Evolutionary conservation across 1,140 invertebrate species (phyloP).

Genomic region (Mercenaria mercenaria): DNA sequence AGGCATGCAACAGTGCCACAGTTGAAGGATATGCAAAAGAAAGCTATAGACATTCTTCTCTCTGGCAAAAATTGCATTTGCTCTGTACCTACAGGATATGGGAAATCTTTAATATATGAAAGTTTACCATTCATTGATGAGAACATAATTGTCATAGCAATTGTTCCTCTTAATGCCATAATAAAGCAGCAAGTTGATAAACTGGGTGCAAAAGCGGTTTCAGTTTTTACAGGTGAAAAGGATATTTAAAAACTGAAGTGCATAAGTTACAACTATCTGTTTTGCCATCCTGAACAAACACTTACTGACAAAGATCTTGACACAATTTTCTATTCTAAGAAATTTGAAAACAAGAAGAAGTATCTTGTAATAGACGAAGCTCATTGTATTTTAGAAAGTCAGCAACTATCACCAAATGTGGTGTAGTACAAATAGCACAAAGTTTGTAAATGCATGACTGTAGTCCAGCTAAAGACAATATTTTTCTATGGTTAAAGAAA

Average conservation of each 20-base stretch:
- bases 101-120: conserved; percentile 25
- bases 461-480: conserved; percentile 22
- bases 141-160: conserved; percentile 7
- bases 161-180: conserved; percentile 34
- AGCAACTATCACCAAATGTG: background rate
- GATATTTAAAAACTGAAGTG: background rate
- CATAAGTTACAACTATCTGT: background rate
- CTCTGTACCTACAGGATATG: conserved; percentile 7
- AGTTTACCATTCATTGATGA: conserved; percentile 15
- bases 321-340: background rate
- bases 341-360: background rate
- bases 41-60: background rate
- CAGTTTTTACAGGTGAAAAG: background rate
- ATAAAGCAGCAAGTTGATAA: conserved; percentile 12
- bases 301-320: background rate
- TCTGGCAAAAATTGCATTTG: conserved; percentile 6
- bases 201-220: background rate
- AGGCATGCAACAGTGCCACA: background rate
- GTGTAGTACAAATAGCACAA: background rate
- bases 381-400: conserved; percentile 22
- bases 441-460: background rate
- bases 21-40: conserved; percentile 2
- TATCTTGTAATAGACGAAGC: conserved; percentile 23
- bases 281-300: conserved; percentile 27
- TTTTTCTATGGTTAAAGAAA: background rate